Evolutionary conservation across 2,888 invertebrate species (phyloP).

Genomic region (Diaperis boleti): DNA sequence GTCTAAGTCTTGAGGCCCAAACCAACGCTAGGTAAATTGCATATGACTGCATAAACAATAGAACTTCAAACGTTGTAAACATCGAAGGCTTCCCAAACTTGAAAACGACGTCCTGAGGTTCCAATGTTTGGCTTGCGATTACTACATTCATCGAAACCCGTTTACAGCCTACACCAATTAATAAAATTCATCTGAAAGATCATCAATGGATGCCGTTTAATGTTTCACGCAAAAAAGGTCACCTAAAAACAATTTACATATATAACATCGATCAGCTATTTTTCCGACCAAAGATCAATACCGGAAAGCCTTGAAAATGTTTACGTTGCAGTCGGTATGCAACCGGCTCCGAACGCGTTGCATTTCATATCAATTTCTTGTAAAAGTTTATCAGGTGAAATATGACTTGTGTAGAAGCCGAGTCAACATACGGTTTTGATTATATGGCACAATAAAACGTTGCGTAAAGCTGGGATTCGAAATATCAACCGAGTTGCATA

Average conservation of each 20-base stretch:
- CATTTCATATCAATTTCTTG: background rate
- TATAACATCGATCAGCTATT: background rate
- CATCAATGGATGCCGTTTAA: too few species aligned
- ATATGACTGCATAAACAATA: too few species aligned
- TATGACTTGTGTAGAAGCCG: background rate
- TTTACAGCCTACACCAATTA: too few species aligned
- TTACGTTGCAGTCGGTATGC: background rate
- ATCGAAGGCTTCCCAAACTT: too few species aligned
- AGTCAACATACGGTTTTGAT: background rate
- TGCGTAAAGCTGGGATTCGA: background rate
- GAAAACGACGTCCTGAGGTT: too few species aligned
- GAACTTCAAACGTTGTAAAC: too few species aligned
- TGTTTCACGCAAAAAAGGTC: background rate
- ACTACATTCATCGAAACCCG: too few species aligned
- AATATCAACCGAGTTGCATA: too few species aligned
- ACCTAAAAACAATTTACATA: background rate
- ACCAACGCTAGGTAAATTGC: too few species aligned
- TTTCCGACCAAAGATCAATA: background rate
- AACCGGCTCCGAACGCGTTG: background rate
- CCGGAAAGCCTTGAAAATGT: background rate
- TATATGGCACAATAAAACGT: background rate
- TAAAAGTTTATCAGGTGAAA: background rate
- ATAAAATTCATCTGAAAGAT: too few species aligned
- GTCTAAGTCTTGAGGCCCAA: too few species aligned
- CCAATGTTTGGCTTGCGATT: too few species aligned